These are phyloP conservation scores for Abrostola triplasia DNA, from an alignment of 2,888 invertebrate species.

Conservation along the genomic window DNA sequence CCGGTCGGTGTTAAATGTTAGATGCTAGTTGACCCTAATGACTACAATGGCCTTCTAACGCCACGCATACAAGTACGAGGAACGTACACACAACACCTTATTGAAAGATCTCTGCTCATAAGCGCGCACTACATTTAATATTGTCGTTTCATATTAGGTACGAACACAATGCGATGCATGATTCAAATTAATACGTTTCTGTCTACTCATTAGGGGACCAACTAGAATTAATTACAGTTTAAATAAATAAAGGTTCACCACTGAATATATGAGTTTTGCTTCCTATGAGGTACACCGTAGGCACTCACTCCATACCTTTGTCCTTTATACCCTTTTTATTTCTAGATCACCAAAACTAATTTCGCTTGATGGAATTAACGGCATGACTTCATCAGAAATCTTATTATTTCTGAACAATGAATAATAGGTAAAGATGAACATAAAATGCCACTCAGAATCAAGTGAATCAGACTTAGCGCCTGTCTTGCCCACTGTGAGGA, in stretches of 20 bases:
- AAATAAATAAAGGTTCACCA: slow-evolving; percentile 8
- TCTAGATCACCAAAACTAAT: slow-evolving; percentile 1
- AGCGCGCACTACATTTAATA: slow-evolving; percentile 40
- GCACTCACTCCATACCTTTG: neutral
- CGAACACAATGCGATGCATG: slow-evolving; percentile 23
- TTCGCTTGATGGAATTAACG: slow-evolving; percentile 21
- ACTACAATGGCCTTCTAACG: slow-evolving; percentile 73
- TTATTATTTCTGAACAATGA: slow-evolving; percentile 35
- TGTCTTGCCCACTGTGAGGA: slow-evolving; percentile 17
- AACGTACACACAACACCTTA: slow-evolving; percentile 45
- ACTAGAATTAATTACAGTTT: slow-evolving; percentile 32
- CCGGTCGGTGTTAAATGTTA: slow-evolving; percentile 59
- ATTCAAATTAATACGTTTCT: slow-evolving; percentile 39
- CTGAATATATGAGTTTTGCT: slow-evolving; percentile 7
- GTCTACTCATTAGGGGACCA: slow-evolving; percentile 26
- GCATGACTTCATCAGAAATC: slow-evolving; percentile 36
- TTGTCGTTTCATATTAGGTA: slow-evolving; percentile 29
- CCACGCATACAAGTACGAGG: slow-evolving; percentile 32
- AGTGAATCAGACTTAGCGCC: slow-evolving; percentile 13
- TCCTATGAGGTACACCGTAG: too few relatives aligned
- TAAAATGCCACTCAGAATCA: slow-evolving; percentile 15
- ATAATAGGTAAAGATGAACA: slow-evolving; percentile 25
- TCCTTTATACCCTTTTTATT: neutral
- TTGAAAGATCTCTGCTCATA: slow-evolving; percentile 36
- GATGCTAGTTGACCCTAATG: slow-evolving; percentile 81